Percentiles rank a stretch among this genome's conserved stretches.
Conservation (phyloP, 2,113 vertebrate species). For the Rhynchopsitta pachyrhyncha region DNA sequence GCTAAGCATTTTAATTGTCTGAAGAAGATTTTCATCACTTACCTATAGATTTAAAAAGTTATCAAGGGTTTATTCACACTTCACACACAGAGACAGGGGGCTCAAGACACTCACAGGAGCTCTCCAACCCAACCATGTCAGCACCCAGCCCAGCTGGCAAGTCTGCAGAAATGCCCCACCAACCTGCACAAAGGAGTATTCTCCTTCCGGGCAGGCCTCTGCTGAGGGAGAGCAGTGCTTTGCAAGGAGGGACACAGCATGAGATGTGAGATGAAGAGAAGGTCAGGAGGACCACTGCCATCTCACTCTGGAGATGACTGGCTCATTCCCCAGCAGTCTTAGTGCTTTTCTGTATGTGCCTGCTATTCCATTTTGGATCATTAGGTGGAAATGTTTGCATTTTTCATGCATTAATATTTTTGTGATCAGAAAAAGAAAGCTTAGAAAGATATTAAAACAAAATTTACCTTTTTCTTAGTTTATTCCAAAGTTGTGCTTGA, state of each 20-base stretch:
- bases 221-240: background rate
- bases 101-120: too few relatives aligned
- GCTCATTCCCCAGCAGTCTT: background rate
- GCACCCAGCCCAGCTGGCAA: background rate
- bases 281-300: background rate
- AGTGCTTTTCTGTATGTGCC: background rate
- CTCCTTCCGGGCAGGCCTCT: background rate
- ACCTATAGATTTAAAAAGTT: background rate
- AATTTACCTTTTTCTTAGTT: background rate
- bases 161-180: background rate
- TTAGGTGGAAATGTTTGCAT: background rate
- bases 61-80: background rate
- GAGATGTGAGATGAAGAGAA: background rate
- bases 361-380: background rate
- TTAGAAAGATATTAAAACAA: background rate
- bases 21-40: background rate
- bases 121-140: background rate
- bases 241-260: background rate
- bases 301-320: rapidly evolving
- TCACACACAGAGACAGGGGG: background rate
- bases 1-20: background rate
- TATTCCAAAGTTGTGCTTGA: background rate
- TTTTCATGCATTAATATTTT: background rate
- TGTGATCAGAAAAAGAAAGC: background rate
- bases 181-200: background rate